Conservation (phyloP, 2,888 invertebrate species). For the Vesta saturnalis region DNA sequence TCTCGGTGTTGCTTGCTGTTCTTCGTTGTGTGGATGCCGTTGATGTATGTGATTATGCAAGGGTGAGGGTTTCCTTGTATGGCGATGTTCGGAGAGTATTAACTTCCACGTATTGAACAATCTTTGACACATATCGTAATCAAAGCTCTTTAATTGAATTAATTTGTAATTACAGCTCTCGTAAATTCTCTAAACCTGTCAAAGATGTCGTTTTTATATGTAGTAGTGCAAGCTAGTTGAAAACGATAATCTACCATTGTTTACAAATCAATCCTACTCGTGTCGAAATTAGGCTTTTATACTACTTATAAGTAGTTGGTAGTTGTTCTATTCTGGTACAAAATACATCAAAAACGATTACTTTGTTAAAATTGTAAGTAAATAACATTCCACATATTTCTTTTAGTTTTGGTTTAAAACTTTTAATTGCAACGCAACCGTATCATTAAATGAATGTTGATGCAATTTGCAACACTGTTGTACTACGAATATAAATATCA, state of each 20-base stretch:
- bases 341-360: conserved; percentile 38
- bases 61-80: too few relatives aligned
- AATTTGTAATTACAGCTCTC: not conserved
- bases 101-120: too few relatives aligned
- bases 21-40: too few relatives aligned
- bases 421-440: conserved; percentile 23
- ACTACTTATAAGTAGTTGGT: not conserved
- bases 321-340: conserved; percentile 34
- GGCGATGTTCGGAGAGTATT: too few relatives aligned
- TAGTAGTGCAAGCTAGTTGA: not conserved
- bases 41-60: too few relatives aligned
- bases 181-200: not conserved
- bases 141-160: not conserved
- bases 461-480: not conserved
- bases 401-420: conserved; percentile 43
- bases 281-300: not conserved
- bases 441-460: not conserved
- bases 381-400: conserved; percentile 22
- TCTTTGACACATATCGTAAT: too few relatives aligned
- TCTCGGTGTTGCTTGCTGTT: too few relatives aligned
- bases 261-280: not conserved
- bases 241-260: not conserved
- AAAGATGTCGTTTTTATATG: not conserved
- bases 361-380: conserved; percentile 31
- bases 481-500: not conserved